A percentile compares a stretch with the other conserved stretches of the same genome.
These are phyloP conservation scores for Sciurus carolinensis DNA, from an alignment of 2,797 vertebrate genomes.

Conservation along the genomic window DNA sequence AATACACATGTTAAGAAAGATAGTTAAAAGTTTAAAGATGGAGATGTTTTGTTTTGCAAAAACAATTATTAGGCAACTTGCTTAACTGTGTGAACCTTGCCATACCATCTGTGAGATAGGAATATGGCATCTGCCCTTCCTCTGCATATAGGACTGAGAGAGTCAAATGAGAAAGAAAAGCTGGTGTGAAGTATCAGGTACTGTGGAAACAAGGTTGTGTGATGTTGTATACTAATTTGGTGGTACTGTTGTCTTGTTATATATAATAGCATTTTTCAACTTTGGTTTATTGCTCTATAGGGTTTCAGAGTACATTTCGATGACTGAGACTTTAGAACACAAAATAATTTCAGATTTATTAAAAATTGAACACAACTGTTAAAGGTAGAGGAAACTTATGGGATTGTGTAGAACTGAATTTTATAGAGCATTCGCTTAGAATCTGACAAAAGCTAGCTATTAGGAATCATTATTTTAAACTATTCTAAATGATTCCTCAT, in stretches of 20 bases:
- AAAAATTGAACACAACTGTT: conserved; percentile 14
- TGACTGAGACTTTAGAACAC: conserved; percentile 46
- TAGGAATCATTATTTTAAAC: conserved; percentile 13
- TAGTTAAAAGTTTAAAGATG: not conserved
- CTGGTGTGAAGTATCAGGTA: not conserved
- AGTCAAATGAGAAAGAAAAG: not conserved
- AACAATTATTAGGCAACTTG: not conserved
- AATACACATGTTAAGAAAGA: not conserved
- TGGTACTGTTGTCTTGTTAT: not conserved
- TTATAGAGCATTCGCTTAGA: conserved; percentile 16
- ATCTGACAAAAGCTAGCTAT: conserved; percentile 18
- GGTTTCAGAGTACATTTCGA: not conserved
- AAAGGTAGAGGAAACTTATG: not conserved
- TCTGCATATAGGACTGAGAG: not conserved
- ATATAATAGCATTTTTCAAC: conserved; percentile 36
- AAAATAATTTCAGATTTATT: conserved; percentile 60
- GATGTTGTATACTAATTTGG: not conserved
- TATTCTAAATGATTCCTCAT: conserved; percentile 23
- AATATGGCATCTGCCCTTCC: not conserved
- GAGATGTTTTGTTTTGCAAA: not conserved
- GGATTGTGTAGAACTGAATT: not conserved
- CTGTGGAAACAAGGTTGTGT: not conserved
- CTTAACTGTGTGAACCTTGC: not conserved
- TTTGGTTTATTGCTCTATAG: conserved; percentile 38
- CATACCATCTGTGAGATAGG: not conserved